phyloP scores from a whole-genome alignment of 1,140 invertebrate genomes.

The Dermatophagoides farinae region DNA sequence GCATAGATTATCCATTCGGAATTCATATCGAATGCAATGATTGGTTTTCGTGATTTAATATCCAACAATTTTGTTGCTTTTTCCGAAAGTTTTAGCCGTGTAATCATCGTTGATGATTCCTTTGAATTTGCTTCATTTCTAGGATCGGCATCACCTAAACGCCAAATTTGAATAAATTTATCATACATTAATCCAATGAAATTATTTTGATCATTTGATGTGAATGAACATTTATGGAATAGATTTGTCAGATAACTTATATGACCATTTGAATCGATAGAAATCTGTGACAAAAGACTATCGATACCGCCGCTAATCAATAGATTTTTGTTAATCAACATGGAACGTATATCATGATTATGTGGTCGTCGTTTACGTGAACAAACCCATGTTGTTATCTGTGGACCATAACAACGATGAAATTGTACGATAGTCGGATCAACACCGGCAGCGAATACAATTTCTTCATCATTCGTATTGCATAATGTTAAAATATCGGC shows the following conservation, averaged over 20 bases:
- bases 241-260: constrained; percentile 3
- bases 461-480: constrained; percentile 35
- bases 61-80: constrained; percentile 4
- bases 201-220: not conserved
- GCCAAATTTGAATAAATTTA: constrained; percentile 17
- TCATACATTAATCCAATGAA: constrained; percentile 16
- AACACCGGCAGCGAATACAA: constrained; percentile 33
- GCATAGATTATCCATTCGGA: constrained; percentile 15
- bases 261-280: not conserved
- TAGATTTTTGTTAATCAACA: constrained; percentile 34
- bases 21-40: constrained; percentile 14
- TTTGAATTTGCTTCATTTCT: not conserved
- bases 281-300: constrained; percentile 9
- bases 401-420: constrained; percentile 19
- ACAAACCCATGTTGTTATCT: constrained; percentile 44
- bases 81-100: constrained; percentile 2
- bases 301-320: constrained; percentile 16
- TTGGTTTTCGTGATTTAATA: constrained; percentile 8
- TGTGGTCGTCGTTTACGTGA: constrained; percentile 52
- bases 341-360: constrained; percentile 55
- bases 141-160: not conserved
- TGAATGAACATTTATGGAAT: constrained; percentile 1
- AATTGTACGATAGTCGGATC: constrained; percentile 53
- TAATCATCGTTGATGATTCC: not conserved
- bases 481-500: constrained; percentile 51